Base-by-base conservation (phyloP, 2,888 invertebrate species). In the Maniola hyperantus region DNA sequence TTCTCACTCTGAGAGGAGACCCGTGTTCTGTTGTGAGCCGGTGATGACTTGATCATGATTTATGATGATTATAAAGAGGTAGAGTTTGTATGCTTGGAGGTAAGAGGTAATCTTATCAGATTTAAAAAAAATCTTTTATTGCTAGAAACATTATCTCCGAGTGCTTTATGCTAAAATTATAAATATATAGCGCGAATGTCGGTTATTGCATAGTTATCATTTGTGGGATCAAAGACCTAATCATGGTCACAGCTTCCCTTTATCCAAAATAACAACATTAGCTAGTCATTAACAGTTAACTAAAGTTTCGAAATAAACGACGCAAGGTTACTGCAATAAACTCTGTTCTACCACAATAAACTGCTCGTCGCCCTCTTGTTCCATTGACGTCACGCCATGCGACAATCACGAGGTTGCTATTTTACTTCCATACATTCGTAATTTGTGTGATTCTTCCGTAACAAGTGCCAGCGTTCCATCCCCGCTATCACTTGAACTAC, bases 321-420 rank as follows among this genome's bases (percentile, higher is more conserved):
- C 4, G n/a, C 46, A 59, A 59, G 46, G 59, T 59, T 42, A 36
- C 10, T 39, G 18, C 55, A 55, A 34, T 36, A 55, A 55, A 55
- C 36, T 53, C 26, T 18, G 55, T 36, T 55, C 55, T 36, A 55
- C 55, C 36, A 51, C 39, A 62, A 59, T 60, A 68, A 72, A 69
- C 66, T 67, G 66, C 60, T 59, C 33, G 6, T 18, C 34, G 11
- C 55, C 10, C 55, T 36, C 48, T 48, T 15, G 36, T 55, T 15
- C 15, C 54, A 61, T 63, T 65, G 59, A 65, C 53, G 67, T 70
- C 55, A 64, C 46, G 66, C 68, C 77, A 77, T 73, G 76, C 73
- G 73, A 72, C 64, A 42, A 20, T 67, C 76, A 76, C 74, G 74
- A 68, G 67, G 66, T 70, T 65, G 68, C 71, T 64, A 68, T 39